Conservation (phyloP, 2,797 vertebrate genomes). For the Sebastolobus altivelis region DNA sequence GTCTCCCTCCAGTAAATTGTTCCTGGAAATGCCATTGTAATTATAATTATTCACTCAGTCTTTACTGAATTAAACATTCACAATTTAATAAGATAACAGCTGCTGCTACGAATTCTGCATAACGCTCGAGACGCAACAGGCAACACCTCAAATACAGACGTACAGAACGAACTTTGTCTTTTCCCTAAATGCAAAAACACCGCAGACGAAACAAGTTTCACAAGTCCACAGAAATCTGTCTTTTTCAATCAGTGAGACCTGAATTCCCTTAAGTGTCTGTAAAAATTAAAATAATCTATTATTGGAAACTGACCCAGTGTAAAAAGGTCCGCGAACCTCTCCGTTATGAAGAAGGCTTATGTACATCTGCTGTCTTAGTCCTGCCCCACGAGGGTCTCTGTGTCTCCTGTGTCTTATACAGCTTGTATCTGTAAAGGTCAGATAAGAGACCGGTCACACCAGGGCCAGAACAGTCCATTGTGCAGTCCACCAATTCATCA, state of each 20-base stretch:
- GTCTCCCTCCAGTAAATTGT: constrained; percentile 9
- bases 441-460: constrained; percentile 77
- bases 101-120: neutral
- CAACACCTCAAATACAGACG: neutral
- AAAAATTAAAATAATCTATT: constrained; percentile 69
- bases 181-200: constrained; percentile 1
- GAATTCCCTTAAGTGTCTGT: constrained; percentile 54
- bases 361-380: constrained; percentile 60
- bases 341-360: constrained; percentile 47
- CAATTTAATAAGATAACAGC: neutral
- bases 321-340: constrained; percentile 56
- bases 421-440: constrained; percentile 78
- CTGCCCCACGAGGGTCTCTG: constrained; percentile 53
- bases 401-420: constrained; percentile 66
- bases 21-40: constrained; percentile 17
- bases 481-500: constrained; percentile 72
- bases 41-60: neutral
- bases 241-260: constrained; percentile 42
- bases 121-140: constrained; percentile 1
- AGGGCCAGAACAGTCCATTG: constrained; percentile 71
- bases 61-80: constrained; percentile 20
- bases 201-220: constrained; percentile 17
- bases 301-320: constrained; percentile 58
- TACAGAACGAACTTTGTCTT: neutral
- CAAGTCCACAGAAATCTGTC: constrained; percentile 20